Base-by-base conservation (phyloP, 2,888 invertebrate species). In the Cybosia mesomella region DNA sequence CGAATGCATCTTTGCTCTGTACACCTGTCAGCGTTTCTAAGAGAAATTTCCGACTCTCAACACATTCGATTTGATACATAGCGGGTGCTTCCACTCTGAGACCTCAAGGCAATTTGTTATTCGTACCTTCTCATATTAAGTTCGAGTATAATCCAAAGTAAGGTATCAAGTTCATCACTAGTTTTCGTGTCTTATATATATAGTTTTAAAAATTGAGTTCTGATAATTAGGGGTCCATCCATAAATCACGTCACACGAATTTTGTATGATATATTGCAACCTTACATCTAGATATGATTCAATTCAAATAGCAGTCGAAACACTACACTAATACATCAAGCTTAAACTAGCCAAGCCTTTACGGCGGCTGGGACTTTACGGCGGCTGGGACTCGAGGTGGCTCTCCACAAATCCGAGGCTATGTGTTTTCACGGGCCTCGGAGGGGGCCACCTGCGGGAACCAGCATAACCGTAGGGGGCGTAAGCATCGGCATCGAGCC, bases 1-100 rank as follows among this genome's bases (percentile, higher is more conserved):
- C 81, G 76, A 76, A 77, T 80, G 79, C 74, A 74, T 77, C 73
- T 79, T 79, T 75, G 76, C 84, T 80, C 81, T 83, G 75, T 78
- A 78, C 80, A 79, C 83, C 81, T 82, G 81, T 82, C 83, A 75
- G 77, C 71, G 64, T 71, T 72, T 73, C 71, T 66, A 67, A 75
- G 82, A 76, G 82, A 81, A 75, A 79, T 70, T 67, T 72, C 62
- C 49, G 63, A 70, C 81, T 72, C 70, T 68, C 67, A 65, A 73
- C 70, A 74, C 71, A 68, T 75, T 71, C 57, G 53, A 62, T 68
- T 78, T 81, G 73, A 80, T 76, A 60, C 70, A 82, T 74, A 53
- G 63, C 58, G 43, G 61, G 66, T 64, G 49, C 58, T 28, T 72
- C 58, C 71, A 72, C 83, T 68, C 32, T 21, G n/a, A 60, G 69